A percentile compares a stretch with the other conserved stretches of the same genome.
These are phyloP conservation scores for Noctua fimbriata DNA, from an alignment of 2,888 invertebrate genomes.

Conservation along the genomic window DNA sequence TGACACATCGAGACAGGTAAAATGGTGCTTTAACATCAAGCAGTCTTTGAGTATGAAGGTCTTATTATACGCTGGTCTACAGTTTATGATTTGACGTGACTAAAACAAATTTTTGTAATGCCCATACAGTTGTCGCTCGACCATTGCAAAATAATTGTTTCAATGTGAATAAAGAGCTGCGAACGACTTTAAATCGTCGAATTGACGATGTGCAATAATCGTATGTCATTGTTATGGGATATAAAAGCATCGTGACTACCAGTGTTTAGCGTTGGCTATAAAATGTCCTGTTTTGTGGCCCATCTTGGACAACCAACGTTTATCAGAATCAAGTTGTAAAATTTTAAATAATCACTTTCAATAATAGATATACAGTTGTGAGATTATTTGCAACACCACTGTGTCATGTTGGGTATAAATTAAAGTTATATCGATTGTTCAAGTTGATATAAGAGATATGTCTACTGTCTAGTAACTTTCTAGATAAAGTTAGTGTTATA, in stretches of 20 bases:
- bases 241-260: conserved; percentile 79
- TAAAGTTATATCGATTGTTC: conserved; percentile 43
- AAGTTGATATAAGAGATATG: conserved; percentile 34
- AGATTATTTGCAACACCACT: conserved; percentile 1
- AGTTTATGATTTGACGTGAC: background rate
- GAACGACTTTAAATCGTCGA: conserved; percentile 71
- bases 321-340: conserved; percentile 53
- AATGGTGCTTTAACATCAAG: background rate
- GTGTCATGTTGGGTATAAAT: conserved; percentile 2
- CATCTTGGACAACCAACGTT: conserved; percentile 53
- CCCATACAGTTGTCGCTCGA: background rate
- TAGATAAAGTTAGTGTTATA: conserved; percentile 20
- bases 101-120: conserved; percentile 15
- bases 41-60: background rate
- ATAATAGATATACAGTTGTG: background rate
- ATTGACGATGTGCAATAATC: conserved; percentile 77
- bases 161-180: conserved; percentile 65
- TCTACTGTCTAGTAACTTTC: conserved; percentile 31
- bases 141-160: conserved; percentile 64
- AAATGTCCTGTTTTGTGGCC: conserved; percentile 70
- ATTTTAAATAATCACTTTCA: conserved; percentile 33
- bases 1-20: conserved; percentile 28
- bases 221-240: conserved; percentile 82
- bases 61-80: background rate
- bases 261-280: conserved; percentile 76